A percentile compares a stretch with the other conserved stretches of the same genome.
These are phyloP conservation scores for Potamilus streckersoni DNA, from an alignment of 1,140 invertebrate genomes.

Conservation along the genomic window DNA sequence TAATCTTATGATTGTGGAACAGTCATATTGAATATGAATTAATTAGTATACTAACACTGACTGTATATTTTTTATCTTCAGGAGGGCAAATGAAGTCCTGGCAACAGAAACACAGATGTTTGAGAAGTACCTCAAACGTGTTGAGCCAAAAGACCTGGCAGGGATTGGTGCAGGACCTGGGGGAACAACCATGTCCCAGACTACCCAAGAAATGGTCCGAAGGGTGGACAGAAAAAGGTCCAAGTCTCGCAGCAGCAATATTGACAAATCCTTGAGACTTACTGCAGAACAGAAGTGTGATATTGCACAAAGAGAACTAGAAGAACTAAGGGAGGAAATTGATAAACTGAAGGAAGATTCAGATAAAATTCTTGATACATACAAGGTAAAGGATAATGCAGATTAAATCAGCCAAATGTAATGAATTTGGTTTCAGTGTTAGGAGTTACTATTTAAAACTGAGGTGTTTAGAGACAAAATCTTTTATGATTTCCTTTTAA, in stretches of 20 bases:
- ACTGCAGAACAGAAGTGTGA: constrained; percentile 68
- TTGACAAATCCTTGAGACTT: constrained; percentile 60
- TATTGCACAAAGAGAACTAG: constrained; percentile 67
- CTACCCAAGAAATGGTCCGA: constrained; percentile 42
- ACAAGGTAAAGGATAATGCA: constrained; percentile 49
- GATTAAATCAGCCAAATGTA: too few species aligned
- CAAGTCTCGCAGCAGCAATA: constrained; percentile 58
- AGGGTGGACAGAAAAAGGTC: constrained; percentile 59
- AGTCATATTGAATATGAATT: background rate
- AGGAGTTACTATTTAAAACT: too few species aligned
- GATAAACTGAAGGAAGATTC: constrained; percentile 63
- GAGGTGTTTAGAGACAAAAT: too few species aligned
- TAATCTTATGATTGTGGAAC: background rate
- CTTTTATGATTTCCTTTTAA: background rate
- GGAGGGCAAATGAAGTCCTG: constrained; percentile 65
- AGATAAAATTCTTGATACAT: constrained; percentile 66
- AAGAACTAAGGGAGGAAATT: constrained; percentile 65
- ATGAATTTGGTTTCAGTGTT: too few species aligned
- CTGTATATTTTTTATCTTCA: constrained; percentile 36
- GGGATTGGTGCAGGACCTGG: constrained; percentile 17
- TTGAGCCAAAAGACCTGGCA: constrained; percentile 57
- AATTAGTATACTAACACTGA: background rate
- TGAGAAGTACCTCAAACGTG: constrained; percentile 66
- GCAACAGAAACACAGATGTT: constrained; percentile 66
- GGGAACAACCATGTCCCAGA: constrained; percentile 35